Conservation (phyloP, 2,113 vertebrate species). For the Pagrus major region DNA sequence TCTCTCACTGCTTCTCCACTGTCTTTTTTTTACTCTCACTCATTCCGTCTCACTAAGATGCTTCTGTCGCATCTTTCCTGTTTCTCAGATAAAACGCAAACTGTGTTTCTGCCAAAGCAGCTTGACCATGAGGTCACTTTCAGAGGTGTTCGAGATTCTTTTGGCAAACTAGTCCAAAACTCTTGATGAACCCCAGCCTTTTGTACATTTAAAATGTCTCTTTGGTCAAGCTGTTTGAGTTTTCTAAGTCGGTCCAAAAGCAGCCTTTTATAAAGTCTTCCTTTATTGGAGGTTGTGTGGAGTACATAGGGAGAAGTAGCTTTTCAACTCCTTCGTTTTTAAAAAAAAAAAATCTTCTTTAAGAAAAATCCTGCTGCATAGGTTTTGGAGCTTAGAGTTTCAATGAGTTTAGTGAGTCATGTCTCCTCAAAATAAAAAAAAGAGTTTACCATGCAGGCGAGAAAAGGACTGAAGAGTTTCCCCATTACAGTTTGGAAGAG, state of each 20-base stretch:
- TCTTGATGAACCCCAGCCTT: background rate
- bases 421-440: constrained; percentile 4
- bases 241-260: background rate
- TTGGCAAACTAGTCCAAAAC: constrained; percentile 4
- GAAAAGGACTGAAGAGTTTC: background rate
- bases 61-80: background rate
- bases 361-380: constrained; percentile 14
- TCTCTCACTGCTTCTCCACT: background rate
- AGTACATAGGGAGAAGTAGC: background rate
- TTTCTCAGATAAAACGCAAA: background rate
- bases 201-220: background rate
- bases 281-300: constrained; percentile 18
- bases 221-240: background rate
- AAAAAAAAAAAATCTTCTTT: constrained; percentile 4
- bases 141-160: constrained; percentile 1
- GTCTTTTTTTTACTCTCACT: constrained; percentile 17
- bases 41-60: background rate
- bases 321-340: background rate
- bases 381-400: constrained; percentile 28
- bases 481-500: background rate
- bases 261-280: background rate
- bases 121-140: constrained; percentile 2
- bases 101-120: background rate
- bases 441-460: background rate
- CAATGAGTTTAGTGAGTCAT: constrained; percentile 26